These are phyloP conservation scores for Drosophila neutralis DNA, from an alignment of 2,888 invertebrate genomes.

Conservation along the genomic window DNA sequence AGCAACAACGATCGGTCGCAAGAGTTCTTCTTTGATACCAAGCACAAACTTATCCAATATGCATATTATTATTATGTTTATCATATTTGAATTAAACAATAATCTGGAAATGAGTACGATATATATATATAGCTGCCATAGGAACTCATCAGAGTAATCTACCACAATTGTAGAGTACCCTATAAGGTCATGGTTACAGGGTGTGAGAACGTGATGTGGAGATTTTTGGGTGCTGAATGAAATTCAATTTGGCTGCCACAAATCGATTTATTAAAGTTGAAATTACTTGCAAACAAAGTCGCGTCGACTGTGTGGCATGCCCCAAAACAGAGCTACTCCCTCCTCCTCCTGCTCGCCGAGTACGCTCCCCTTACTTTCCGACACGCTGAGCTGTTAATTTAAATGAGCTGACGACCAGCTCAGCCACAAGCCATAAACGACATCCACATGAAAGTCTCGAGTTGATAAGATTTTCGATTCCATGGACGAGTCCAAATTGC, in stretches of 20 bases:
- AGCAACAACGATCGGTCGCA: too few relatives aligned
- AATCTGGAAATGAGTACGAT: not conserved
- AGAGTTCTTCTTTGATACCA: too few relatives aligned
- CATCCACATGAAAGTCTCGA: constrained; percentile 25
- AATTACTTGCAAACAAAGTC: constrained; percentile 4
- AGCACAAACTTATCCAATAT: too few relatives aligned
- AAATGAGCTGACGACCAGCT: constrained; percentile 38
- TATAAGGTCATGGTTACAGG: not conserved
- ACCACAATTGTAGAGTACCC: not conserved
- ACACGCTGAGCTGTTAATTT: constrained; percentile 43
- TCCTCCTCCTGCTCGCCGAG: too few relatives aligned
- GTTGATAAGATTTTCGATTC: constrained; percentile 18
- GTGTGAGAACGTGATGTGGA: not conserved
- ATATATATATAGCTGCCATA: too few relatives aligned
- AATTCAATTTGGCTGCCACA: constrained; percentile 19
- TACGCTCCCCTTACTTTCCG: not conserved
- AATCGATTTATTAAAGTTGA: constrained; percentile 31
- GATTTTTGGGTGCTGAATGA: not conserved
- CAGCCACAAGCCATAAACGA: constrained; percentile 37
- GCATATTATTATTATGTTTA: too few relatives aligned
- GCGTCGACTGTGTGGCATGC: constrained; percentile 14
- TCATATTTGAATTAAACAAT: not conserved
- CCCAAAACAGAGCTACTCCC: not conserved
- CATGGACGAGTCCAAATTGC: constrained; percentile 17
- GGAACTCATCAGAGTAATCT: not conserved